Base-by-base conservation (phyloP, 2,113 vertebrate species). In the Diphyllodes magnificus region DNA sequence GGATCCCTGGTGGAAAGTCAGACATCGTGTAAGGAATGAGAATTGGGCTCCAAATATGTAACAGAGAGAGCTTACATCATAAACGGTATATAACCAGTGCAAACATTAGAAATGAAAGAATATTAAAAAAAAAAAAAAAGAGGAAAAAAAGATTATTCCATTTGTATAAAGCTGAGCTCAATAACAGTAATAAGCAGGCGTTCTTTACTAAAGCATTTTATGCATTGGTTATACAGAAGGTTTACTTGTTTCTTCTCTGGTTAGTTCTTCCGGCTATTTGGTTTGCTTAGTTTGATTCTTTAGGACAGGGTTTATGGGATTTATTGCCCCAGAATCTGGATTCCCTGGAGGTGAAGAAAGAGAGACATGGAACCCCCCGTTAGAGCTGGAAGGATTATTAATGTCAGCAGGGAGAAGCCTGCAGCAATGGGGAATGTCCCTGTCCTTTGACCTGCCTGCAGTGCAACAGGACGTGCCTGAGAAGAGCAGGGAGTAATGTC, bases 1-100 rank as follows among this genome's bases (percentile, higher is more conserved):
- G 85, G 69, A 78, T 93, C 85, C 82, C 82, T 86, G 30, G 56
- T 90, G 94, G 79, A 54, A 93, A 84, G 37, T 9, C 3, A 8
- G 61, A 51, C 28, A 63, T 75, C 57, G 22, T 40, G 51, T 82
- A 64, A 88, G 25, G 40, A 92, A 75, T 42, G 25, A 88, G 82
- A 86, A 57, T 28, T 56, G 57, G 37, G 7, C 18, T 95, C 28
- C 13, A 75, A 86, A 75, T 45, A 39, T 11, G 20, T 68, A 68
- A 86, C 45, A 78, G 39, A 68, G 35, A 79, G 37, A 84, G 15
- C 30, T 51, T 61, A 92, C 31, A 22, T 59, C 39, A 81, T 78
- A 91, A 94, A 81, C 12, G 66, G 18, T 1, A 1, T 49, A 69
- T 18, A 93, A 85, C 7, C 51, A 83, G 6, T 53, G n/a, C 39